Base-by-base conservation (phyloP, 2,113 vertebrate genomes). In the Galbula dea region DNA sequence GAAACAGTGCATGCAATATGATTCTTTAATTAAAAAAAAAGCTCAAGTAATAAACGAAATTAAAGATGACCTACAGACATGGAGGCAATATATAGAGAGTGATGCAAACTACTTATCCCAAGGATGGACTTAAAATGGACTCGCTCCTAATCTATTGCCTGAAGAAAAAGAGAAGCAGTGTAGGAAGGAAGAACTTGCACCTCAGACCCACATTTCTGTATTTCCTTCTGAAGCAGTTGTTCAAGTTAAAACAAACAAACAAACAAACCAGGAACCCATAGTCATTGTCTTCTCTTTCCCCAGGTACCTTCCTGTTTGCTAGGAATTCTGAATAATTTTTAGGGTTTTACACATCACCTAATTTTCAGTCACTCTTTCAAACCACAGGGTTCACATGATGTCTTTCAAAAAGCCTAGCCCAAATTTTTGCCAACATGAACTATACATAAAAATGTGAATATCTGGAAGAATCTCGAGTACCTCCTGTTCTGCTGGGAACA, bases 401-500 rank as follows among this genome's bases (percentile, higher is more conserved):
- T 37, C 51, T 75, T 94, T 80, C 82, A 83, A 89, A 83, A 75
- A 76, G 45, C 63, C 86, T 72, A 80, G 51, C 46, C 41, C 43
- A 62, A 71, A 77, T 63, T 68, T 45, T 34, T 78, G 45, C 52
- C 79, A 82, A 69, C 57, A 57, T 18, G 32, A 95, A 54, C 65
- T 74, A 61, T 15, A 7, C 9, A 36, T 32, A 62, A 89, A 94
- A 80, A 74, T 62, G 39, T 41, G 16, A 85, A 3, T 55, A 71
- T 57, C 37, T 65, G 24, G 55, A 77, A 84, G 77, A 90, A 83
- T 65, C 61, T 45, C 2, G 15, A 90, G 73, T 36, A 93, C 80
- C 73, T 39, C 72, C 36, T 86, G 83, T 77, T 93, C 88, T 88
- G 46, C 51, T 86, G 59, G 72, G 85, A 96, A 90, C 59, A 75